Percentiles rank a stretch among this genome's conserved stretches.
These are phyloP conservation scores for Sinohyriopsis cumingii DNA, from an alignment of 2,888 invertebrate species.

Conservation along the genomic window DNA sequence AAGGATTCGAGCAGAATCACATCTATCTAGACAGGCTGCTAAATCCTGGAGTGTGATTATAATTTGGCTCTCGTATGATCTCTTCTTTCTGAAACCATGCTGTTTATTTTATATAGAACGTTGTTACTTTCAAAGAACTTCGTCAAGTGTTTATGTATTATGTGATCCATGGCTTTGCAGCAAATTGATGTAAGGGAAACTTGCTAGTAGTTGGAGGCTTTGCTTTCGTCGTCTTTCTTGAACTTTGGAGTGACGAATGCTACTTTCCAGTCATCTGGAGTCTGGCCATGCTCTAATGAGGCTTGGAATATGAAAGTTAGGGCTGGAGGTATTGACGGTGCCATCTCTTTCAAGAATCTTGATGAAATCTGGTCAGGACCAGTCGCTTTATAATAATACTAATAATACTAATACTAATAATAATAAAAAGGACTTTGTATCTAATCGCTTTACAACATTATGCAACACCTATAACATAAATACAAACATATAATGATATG, in stretches of 20 bases:
- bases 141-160: constrained; percentile 2
- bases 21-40: not conserved
- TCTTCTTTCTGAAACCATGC: constrained; percentile 3
- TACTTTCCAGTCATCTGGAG: constrained; percentile 4
- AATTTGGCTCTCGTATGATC: not conserved
- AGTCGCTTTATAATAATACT: too few species aligned
- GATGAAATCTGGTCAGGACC: constrained; percentile 4
- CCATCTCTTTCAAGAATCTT: constrained; percentile 6
- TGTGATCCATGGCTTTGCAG: not conserved
- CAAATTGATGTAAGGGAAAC: too few species aligned
- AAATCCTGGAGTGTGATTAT: constrained; percentile 4
- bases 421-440: too few species aligned
- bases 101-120: not conserved
- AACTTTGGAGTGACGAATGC: not conserved
- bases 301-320: constrained; percentile 4
- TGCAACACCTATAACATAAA: too few species aligned
- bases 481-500: too few species aligned
- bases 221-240: constrained; percentile 4
- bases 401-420: too few species aligned
- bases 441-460: too few species aligned
- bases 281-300: not conserved
- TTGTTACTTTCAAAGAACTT: not conserved
- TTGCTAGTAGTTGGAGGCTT: not conserved
- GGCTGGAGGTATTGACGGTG: not conserved
- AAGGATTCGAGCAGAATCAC: not conserved